phyloP scores from a whole-genome alignment of 64 coral and sea anemone species.

The Montipora efflorescens region DNA sequence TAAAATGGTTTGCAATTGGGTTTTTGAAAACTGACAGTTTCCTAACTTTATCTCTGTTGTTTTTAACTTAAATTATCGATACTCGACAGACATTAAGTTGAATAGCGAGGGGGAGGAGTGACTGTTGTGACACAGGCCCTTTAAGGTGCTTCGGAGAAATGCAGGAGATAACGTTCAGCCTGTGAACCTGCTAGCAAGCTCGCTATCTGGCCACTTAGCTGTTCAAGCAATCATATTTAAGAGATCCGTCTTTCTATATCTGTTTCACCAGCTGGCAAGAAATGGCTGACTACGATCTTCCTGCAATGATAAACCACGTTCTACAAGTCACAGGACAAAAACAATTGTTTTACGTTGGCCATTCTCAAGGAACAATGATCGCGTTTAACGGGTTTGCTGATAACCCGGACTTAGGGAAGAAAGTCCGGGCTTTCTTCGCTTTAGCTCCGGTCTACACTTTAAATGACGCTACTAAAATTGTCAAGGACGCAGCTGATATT shows the following conservation, averaged over 20 bases:
- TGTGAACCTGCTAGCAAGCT: too few species aligned
- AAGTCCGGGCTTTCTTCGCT: constrained; percentile 77
- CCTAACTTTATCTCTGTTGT: too few species aligned
- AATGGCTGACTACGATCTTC: constrained; percentile 70
- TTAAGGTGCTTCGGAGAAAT: too few species aligned
- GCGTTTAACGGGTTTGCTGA: constrained; percentile 74
- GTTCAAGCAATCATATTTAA: too few species aligned
- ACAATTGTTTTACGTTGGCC: constrained; percentile 79
- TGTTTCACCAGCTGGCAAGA: constrained; percentile 52
- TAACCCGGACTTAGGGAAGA: constrained; percentile 60
- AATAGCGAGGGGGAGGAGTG: too few species aligned
- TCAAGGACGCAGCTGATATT: constrained; percentile 43
- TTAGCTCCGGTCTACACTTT: constrained; percentile 85
- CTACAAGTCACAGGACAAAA: constrained; percentile 70
- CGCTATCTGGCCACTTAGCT: too few species aligned
- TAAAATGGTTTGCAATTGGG: too few species aligned
- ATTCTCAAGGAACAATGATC: constrained; percentile 89
- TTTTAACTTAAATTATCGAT: too few species aligned
- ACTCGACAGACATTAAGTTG: too few species aligned
- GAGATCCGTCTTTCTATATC: not conserved
- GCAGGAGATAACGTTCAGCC: too few species aligned
- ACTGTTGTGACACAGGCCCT: too few species aligned
- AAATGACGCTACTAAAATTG: constrained; percentile 32
- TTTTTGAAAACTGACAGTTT: too few species aligned
- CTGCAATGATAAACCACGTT: constrained; percentile 86